These are phyloP conservation scores for Sclerodermus sp. DNA, from an alignment of 2,888 invertebrate genomes.

Conservation along the genomic window DNA sequence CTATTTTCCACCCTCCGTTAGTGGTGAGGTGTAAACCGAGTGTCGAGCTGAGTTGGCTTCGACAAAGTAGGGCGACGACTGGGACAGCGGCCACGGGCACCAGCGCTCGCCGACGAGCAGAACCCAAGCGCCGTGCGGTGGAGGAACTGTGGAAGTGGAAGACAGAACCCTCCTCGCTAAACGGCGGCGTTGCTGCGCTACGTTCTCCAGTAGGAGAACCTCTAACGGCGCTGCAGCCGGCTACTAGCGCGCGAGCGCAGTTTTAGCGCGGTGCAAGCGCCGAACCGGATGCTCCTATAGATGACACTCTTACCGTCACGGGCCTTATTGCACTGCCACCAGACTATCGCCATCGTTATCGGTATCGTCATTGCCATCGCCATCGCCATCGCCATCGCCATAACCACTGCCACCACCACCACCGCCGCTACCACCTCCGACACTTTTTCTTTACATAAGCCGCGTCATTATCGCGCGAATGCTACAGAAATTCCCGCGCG, in stretches of 20 bases:
- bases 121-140: constrained; percentile 40
- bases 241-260: no score
- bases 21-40: constrained; percentile 32
- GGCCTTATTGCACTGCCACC: not conserved
- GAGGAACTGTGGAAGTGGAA: constrained; percentile 47
- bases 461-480: no score
- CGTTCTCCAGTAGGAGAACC: constrained; percentile 45
- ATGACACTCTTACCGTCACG: not conserved
- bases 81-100: constrained; percentile 56
- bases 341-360: not conserved
- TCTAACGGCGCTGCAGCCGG: constrained; percentile 31
- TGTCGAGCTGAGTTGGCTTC: constrained; percentile 49
- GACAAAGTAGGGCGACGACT: constrained; percentile 57
- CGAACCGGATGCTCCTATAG: not conserved
- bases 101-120: constrained; percentile 46
- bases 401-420: no score
- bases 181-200: constrained; percentile 32
- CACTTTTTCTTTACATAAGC: no score
- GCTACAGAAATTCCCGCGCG: no score
- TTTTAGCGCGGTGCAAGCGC: constrained; percentile 12
- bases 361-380: no score
- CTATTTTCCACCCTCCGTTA: not conserved
- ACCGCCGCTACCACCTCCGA: no score
- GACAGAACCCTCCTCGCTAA: constrained; percentile 35
- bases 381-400: no score